Base-by-base conservation (phyloP, 2,797 vertebrate species). In the Pseudotriccus pelzelni region DNA sequence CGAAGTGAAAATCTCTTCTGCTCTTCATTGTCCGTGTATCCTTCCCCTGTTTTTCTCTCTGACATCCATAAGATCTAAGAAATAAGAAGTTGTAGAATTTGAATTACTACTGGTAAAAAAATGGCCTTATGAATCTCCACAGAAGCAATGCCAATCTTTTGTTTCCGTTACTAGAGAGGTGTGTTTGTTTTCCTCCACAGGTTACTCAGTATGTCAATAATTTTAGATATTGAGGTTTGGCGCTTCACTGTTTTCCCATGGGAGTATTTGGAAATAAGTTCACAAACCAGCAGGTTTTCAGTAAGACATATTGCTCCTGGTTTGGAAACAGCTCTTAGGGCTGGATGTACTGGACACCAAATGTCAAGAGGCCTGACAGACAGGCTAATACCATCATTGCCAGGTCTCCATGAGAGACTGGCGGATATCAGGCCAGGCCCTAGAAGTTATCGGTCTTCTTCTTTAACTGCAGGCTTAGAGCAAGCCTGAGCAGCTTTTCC, bases 401-500 rank as follows among this genome's bases (percentile, higher is more conserved):
- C 74, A 84, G 84, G 66, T 17, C 37, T 80, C 43, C 49, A 39
- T 0, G 28, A 86, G 76, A 80, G 7, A n/a, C 47, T 84, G 60
- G 43, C 75, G 87, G 60, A 28, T 81, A 49, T 10, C 62, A 80
- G 53, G 70, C 91, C 82, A 91, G 84, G 58, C 56, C 46, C 83
- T 89, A 53, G 88, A 79, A 83, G 60, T 80, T 89, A 37, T 74
- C 64, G 78, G 55, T 75, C 43, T 62, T 84, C 84, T 86, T 90
- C 82, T 84, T 91, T 89, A 92, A 84, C 62, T 85, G 56, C 47
- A 80, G 69, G 68, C 72, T 94, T 92, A 91, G 60, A 91, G 60
- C 56, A 87, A 91, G 83, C 55, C 70, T 69, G 80, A 76, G 80
- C 91, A 93, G 93, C 90, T 90, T 92, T 87, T 96, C 77, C 80